Percentiles rank a stretch among this genome's conserved stretches.
These are phyloP conservation scores for Myotis lucifugus DNA, from an alignment of 2,113 vertebrate species.

Conservation along the genomic window DNA sequence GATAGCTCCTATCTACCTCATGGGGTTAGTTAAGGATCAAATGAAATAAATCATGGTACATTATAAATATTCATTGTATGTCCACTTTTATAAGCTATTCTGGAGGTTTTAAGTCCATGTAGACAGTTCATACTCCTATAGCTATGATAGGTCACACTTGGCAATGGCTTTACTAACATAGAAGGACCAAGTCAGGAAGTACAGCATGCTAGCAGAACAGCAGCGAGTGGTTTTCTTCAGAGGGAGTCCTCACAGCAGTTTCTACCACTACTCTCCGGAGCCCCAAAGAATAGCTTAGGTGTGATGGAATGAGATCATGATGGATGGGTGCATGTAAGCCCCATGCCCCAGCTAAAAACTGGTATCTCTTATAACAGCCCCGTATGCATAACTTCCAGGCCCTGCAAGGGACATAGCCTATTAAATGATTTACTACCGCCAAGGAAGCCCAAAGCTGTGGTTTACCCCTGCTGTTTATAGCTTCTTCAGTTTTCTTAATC, in stretches of 20 bases:
- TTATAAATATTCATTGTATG: background rate
- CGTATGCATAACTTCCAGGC: background rate
- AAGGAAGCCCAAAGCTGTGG: background rate
- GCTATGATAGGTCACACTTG: background rate
- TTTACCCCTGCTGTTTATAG: background rate
- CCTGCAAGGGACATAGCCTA: background rate
- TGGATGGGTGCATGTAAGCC: background rate
- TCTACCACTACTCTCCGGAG: background rate
- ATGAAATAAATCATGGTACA: conserved; percentile 15
- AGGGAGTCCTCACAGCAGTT: background rate
- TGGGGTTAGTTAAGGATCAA: background rate
- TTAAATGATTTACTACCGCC: background rate
- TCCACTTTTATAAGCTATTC: background rate
- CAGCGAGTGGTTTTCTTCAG: background rate
- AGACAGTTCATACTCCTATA: background rate
- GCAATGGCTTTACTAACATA: background rate
- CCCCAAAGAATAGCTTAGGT: background rate
- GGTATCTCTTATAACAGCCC: background rate
- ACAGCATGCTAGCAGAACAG: background rate
- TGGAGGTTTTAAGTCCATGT: background rate
- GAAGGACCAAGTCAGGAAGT: background rate
- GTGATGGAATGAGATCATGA: background rate
- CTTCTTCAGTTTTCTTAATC: conserved; percentile 4
- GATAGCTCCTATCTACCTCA: background rate
- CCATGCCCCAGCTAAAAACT: background rate